Evolutionary conservation across 1,140 invertebrate species (phyloP).

Genomic region (Calosoma granatense): DNA sequence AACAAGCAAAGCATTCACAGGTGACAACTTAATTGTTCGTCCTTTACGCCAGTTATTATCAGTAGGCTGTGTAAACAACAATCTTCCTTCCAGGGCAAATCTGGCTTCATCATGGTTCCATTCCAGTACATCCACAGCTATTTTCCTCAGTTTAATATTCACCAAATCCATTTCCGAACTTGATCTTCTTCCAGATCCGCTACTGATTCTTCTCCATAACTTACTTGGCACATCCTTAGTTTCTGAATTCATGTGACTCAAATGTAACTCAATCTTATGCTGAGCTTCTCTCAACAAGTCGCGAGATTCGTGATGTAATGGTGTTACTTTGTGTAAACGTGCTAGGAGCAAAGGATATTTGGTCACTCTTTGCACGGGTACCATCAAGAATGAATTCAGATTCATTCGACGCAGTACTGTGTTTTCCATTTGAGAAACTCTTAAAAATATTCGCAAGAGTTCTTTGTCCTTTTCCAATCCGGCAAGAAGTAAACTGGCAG

Average conservation of each 20-base stretch:
- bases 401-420: conserved; percentile 87
- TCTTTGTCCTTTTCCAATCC: conserved; percentile 94
- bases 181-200: conserved; percentile 58
- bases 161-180: conserved; percentile 73
- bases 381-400: conserved; percentile 93
- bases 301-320: conserved; percentile 63
- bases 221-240: conserved; percentile 84
- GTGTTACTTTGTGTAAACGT: conserved; percentile 84
- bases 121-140: conserved; percentile 84
- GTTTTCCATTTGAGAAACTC: conserved; percentile 95
- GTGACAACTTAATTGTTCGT: conserved; percentile 75
- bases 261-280: conserved; percentile 82
- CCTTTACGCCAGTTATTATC: conserved; percentile 84
- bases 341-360: conserved; percentile 89
- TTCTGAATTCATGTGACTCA: conserved; percentile 91
- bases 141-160: conserved; percentile 80
- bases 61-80: conserved; percentile 75
- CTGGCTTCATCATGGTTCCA: conserved; percentile 87
- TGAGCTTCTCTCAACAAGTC: conserved; percentile 73
- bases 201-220: conserved; percentile 80
- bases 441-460: conserved; percentile 83
- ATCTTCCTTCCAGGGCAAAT: conserved; percentile 77
- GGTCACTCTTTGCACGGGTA: conserved; percentile 79
- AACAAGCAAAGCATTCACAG: conserved; percentile 77
- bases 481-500: conserved; percentile 77